Percentiles rank a stretch among this genome's conserved stretches.
Evolutionary conservation across 1,140 invertebrate genomes (phyloP).

Genomic region (Drosophila melanica): DNA sequence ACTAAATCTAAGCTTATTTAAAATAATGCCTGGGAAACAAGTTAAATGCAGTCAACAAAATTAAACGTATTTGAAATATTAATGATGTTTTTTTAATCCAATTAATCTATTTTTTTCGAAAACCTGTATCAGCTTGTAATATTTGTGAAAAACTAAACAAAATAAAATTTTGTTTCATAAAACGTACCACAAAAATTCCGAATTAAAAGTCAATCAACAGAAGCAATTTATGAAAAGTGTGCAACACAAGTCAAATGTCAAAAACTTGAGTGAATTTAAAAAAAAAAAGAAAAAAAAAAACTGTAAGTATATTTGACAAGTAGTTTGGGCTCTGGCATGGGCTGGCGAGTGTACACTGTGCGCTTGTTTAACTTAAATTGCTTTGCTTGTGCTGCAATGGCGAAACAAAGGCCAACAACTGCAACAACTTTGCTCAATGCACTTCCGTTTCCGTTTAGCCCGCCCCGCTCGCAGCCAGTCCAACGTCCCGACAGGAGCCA

Average conservation of each 20-base stretch:
- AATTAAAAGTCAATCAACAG: conserved; percentile 72
- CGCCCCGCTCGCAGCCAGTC: neutral
- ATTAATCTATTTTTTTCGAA: too few relatives aligned
- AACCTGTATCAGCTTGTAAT: too few relatives aligned
- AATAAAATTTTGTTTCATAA: too few relatives aligned
- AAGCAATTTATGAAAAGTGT: conserved; percentile 70
- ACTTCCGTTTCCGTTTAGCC: conserved; percentile 74
- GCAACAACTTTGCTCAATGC: conserved; percentile 81
- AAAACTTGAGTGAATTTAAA: conserved; percentile 38
- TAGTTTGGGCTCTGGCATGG: neutral
- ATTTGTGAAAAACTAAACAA: too few relatives aligned
- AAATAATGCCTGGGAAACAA: neutral
- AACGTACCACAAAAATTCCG: conserved; percentile 2
- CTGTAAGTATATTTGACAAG: conserved; percentile 74
- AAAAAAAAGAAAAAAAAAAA: conserved; percentile 42
- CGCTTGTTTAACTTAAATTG: conserved; percentile 81
- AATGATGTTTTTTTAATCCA: too few relatives aligned
- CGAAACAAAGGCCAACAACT: conserved; percentile 77
- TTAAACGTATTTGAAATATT: too few relatives aligned
- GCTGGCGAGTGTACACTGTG: conserved; percentile 39
- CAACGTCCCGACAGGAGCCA: conserved; percentile 36
- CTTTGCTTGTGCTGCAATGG: conserved; percentile 63
- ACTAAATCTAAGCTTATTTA: neutral
- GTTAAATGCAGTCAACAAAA: too few relatives aligned
- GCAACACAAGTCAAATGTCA: conserved; percentile 50